Conservation (phyloP, 53 echinoderm and acorn worm species). For the Astropecten irregularis region DNA sequence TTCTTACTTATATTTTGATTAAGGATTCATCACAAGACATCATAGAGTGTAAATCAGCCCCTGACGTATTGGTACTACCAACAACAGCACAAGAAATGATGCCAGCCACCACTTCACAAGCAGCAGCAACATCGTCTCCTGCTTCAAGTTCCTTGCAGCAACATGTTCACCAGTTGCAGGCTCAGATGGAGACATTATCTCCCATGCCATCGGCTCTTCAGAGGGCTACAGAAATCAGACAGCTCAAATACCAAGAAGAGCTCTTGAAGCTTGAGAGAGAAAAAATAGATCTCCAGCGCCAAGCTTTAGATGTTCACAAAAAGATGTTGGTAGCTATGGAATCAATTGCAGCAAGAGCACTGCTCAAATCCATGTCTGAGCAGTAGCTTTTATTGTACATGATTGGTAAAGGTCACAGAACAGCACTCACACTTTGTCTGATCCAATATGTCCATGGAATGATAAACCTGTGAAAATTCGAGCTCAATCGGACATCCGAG, state of each 20-base stretch:
- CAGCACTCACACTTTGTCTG: no score
- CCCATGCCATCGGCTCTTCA: neutral
- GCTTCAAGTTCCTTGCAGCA: constrained; percentile 1
- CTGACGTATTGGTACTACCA: no score
- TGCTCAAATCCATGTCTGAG: neutral
- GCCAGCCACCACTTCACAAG: no score
- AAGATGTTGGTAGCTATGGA: neutral
- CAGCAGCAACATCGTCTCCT: neutral
- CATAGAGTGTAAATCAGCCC: no score
- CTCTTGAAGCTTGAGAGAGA: neutral
- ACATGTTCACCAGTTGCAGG: constrained; percentile 3
- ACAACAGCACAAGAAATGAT: no score
- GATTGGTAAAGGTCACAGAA: no score
- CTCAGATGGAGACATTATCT: neutral
- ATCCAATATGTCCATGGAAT: no score
- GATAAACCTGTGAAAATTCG: no score
- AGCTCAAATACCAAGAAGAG: constrained; percentile 7
- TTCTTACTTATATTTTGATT: neutral
- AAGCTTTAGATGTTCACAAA: neutral
- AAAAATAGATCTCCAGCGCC: constrained; percentile 6
- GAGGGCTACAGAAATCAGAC: neutral
- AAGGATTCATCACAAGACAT: neutral
- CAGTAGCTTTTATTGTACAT: neutral
- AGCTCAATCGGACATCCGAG: no score
- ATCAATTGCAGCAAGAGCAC: neutral